A percentile compares a stretch with the other conserved stretches of the same genome.
Conservation (phyloP, 2,113 vertebrate genomes). For the Himantopus leucocephalus region DNA sequence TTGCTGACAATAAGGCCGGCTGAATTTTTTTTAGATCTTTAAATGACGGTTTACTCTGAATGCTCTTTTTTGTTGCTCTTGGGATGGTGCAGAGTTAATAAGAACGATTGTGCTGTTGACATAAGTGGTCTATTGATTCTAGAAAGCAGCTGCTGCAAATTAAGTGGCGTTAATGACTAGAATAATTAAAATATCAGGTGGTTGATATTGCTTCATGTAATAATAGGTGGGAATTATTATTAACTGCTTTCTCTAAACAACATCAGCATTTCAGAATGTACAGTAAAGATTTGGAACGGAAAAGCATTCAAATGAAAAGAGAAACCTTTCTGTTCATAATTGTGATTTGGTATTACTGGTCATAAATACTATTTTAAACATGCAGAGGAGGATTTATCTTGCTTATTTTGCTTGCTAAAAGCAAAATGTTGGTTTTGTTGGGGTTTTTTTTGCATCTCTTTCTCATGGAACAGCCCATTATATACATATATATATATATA, state of each 20-base stretch:
- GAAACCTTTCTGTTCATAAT: not conserved
- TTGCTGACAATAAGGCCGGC: not conserved
- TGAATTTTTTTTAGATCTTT: not conserved
- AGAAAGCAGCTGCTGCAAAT: conserved; percentile 25
- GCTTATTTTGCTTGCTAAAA: not conserved
- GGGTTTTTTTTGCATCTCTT: not conserved
- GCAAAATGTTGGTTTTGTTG: not conserved
- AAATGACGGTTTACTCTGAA: not conserved
- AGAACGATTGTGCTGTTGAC: not conserved
- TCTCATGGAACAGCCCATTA: not conserved
- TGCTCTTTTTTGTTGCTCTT: not conserved
- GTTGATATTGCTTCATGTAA: not conserved
- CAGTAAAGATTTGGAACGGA: not conserved
- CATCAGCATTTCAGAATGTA: not conserved
- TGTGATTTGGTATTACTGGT: not conserved
- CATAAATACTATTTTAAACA: not conserved
- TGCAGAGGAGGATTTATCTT: not conserved
- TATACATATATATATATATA: not conserved
- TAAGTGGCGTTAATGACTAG: not conserved
- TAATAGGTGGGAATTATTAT: not conserved
- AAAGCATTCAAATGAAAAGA: not conserved
- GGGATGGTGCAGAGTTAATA: not conserved
- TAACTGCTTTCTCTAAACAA: not conserved
- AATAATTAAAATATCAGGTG: conserved; percentile 26
- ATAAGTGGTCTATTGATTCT: not conserved